These are phyloP conservation scores for Ligdia adustata DNA, from an alignment of 2,888 invertebrate species.

Conservation along the genomic window DNA sequence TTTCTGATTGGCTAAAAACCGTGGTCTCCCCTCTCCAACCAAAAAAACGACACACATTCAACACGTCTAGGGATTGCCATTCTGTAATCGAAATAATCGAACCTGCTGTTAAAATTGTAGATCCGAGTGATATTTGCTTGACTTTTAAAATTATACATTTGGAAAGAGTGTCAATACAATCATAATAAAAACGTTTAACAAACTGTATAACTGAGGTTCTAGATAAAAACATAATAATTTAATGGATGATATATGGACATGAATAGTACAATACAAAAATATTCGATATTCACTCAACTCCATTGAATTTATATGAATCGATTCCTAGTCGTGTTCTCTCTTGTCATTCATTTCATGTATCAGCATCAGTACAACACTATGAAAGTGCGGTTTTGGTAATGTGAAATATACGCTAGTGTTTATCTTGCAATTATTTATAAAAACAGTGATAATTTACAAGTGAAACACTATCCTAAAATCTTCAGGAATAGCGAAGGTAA, in stretches of 20 bases:
- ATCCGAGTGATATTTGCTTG: too few species aligned
- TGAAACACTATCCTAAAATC: slow-evolving; percentile 54
- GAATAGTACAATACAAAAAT: too few species aligned
- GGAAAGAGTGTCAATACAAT: too few species aligned
- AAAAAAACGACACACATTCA: slow-evolving; percentile 68
- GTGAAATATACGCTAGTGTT: slow-evolving; percentile 66
- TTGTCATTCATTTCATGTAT: not conserved
- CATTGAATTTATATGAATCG: too few species aligned
- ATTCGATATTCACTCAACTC: too few species aligned
- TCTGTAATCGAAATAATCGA: not conserved
- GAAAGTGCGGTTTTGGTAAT: slow-evolving; percentile 53
- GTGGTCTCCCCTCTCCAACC: slow-evolving; percentile 53
- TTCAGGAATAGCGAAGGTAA: slow-evolving; percentile 54
- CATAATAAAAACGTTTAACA: too few species aligned
- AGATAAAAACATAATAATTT: too few species aligned
- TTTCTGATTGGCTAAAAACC: slow-evolving; percentile 62
- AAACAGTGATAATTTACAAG: slow-evolving; percentile 78
- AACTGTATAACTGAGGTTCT: too few species aligned
- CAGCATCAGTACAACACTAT: slow-evolving; percentile 41
- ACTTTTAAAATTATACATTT: too few species aligned
- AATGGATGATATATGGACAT: too few species aligned
- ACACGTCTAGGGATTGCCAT: slow-evolving; percentile 60
- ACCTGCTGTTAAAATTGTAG: slow-evolving; percentile 31
- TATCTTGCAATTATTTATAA: slow-evolving; percentile 70
- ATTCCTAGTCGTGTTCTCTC: too few species aligned